These are phyloP conservation scores for Coptodon bakossiorum DNA, from an alignment of 2,113 vertebrate species.

Conservation along the genomic window DNA sequence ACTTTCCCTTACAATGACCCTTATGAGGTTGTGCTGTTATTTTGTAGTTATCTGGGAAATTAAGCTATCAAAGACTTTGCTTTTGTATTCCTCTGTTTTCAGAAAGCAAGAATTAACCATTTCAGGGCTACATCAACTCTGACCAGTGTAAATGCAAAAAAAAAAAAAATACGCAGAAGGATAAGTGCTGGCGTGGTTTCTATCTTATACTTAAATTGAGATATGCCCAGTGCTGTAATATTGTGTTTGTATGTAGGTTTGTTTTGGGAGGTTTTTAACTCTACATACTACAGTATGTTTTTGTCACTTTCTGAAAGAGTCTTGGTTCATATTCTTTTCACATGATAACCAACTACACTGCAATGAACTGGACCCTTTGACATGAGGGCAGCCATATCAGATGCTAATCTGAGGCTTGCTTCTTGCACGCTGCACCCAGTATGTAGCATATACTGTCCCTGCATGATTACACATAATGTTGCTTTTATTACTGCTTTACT, in stretches of 20 bases:
- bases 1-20: slow-evolving; percentile 51
- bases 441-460: slow-evolving; percentile 18
- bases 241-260: background rate
- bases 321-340: background rate
- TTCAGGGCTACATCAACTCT: background rate
- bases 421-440: background rate
- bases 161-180: background rate
- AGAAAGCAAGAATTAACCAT: background rate
- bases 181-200: background rate
- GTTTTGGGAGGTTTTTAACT: background rate
- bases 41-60: slow-evolving; percentile 33
- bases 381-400: slow-evolving; percentile 11
- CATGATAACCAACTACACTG: slow-evolving; percentile 6
- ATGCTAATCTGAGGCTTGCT: slow-evolving; percentile 11
- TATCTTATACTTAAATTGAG: background rate
- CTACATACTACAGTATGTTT: background rate
- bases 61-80: background rate
- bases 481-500: slow-evolving; percentile 43
- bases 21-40: slow-evolving; percentile 27
- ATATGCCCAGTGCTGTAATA: background rate
- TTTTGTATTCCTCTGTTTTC: background rate
- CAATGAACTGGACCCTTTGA: background rate
- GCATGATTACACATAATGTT: slow-evolving; percentile 51
- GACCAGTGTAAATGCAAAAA: background rate
- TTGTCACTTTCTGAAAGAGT: background rate